phyloP scores from a whole-genome alignment of 1,140 invertebrate genomes.

The Euschistus heros region DNA sequence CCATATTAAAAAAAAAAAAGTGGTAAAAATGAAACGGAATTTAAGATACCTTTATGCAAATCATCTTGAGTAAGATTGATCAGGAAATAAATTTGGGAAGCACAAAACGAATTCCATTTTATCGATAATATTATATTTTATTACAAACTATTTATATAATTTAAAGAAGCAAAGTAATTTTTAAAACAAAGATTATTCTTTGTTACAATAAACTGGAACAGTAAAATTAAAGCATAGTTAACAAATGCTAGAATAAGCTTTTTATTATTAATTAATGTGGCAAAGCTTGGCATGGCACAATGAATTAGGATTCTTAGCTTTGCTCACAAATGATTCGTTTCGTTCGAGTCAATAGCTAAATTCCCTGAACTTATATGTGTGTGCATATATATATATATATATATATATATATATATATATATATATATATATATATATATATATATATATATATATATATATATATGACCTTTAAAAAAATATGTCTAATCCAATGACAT shows the following conservation, averaged over 20 bases:
- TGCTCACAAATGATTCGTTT: slow-evolving; percentile 9
- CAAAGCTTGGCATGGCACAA: not conserved
- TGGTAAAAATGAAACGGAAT: no score
- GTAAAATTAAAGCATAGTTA: slow-evolving; percentile 8
- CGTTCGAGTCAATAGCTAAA: slow-evolving; percentile 5
- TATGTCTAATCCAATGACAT: not conserved
- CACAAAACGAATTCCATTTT: no score
- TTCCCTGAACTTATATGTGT: not conserved
- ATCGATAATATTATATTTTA: not conserved
- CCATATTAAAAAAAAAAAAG: no score
- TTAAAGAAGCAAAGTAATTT: slow-evolving; percentile 1
- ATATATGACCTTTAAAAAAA: not conserved
- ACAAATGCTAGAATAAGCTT: not conserved
- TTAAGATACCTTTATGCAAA: no score
- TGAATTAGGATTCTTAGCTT: not conserved
- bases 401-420: not conserved
- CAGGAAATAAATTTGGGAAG: no score
- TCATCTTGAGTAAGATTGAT: no score
- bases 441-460: not conserved
- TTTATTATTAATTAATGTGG: slow-evolving; percentile 8
- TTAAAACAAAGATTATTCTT: not conserved
- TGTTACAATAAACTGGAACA: not conserved
- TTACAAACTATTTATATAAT: slow-evolving; percentile 10
- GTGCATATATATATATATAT: not conserved
- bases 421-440: not conserved